Percentiles rank a stretch among this genome's conserved stretches.
Conservation (phyloP, 30 jellyfish, hydroid and myxozoan species). For the Aurelia sp. region DNA sequence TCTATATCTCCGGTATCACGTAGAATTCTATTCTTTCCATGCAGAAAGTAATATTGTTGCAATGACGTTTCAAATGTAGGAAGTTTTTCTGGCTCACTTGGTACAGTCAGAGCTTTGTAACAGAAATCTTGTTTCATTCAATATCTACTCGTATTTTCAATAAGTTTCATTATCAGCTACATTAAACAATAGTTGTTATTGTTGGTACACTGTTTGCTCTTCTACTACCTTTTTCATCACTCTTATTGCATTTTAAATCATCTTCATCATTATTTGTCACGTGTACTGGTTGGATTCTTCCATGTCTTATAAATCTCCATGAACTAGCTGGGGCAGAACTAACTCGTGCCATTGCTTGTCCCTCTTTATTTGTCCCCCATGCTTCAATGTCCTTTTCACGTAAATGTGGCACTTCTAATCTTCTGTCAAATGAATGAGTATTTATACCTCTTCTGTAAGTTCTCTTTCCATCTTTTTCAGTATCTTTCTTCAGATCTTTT, state of each 20-base stretch:
- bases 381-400: conserved; percentile 45
- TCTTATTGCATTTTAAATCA: not conserved
- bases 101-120: no score
- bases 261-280: not conserved
- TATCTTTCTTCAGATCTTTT: conserved; percentile 19
- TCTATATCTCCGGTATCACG: no score
- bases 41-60: no score
- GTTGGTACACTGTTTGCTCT: conserved; percentile 72
- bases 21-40: no score
- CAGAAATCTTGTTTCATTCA: no score
- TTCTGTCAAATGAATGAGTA: not conserved
- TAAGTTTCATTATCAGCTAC: no score
- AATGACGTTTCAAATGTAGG: no score
- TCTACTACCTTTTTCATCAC: conserved; percentile 20
- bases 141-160: no score
- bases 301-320: conserved; percentile 67
- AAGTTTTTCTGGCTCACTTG: no score
- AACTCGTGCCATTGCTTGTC: conserved; percentile 27
- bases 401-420: conserved; percentile 30
- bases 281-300: conserved; percentile 38
- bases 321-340: conserved; percentile 77
- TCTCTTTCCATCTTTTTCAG: conserved; percentile 17
- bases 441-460: not conserved
- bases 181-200: conserved; percentile 51
- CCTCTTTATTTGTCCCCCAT: conserved; percentile 14